Base-by-base conservation (phyloP, 2,797 vertebrate species). In the Oreochromis grahami region DNA sequence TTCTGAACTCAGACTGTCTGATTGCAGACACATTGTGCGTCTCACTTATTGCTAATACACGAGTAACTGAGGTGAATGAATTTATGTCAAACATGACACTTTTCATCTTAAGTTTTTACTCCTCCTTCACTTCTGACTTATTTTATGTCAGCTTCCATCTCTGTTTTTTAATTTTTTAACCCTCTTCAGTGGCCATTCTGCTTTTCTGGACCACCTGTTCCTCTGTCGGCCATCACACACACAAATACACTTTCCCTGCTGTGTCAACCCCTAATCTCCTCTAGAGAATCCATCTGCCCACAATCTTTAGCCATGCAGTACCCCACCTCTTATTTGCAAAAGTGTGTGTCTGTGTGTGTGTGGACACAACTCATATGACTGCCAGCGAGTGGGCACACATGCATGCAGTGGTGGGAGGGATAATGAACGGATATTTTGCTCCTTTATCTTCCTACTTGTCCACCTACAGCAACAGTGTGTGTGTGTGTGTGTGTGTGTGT, bases 221-320 rank as follows among this genome's bases (percentile, higher is more conserved):
- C 81, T 77, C 51, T 84, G 48, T 65, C 45, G 26, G 45, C 77
- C 36, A 55, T 48, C 19, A 85, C 45, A 45, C 79, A 82, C 80
- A 83, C 53, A 77, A 68, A 72, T 52, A 78, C 72, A 24, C 45
- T 78, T 79, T 9, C 87, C 91, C 84, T 26, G 85, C 91, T 77
- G 86, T 88, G 85, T 91, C 84, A 77, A 87, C 88, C 88, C 82
- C 86, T 81, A 81, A 81, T 83, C 89, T 90, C 89, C 78, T 86
- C 53, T 52, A 68, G 90, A 88, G 91, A 82, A 88, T 78, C 94
- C 93, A 94, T 95, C 93, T 95, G 94, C 84, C 88, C 81, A 88
- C 85, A 85, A 81, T 84, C 77, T 87, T 85, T 48, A 88, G 85
- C 88, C 85, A 88, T 88, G 36, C 70, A 77, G 7, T 77, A 32